Conservation (phyloP, 2,113 vertebrate species). For the Bubalus kerabau region DNA sequence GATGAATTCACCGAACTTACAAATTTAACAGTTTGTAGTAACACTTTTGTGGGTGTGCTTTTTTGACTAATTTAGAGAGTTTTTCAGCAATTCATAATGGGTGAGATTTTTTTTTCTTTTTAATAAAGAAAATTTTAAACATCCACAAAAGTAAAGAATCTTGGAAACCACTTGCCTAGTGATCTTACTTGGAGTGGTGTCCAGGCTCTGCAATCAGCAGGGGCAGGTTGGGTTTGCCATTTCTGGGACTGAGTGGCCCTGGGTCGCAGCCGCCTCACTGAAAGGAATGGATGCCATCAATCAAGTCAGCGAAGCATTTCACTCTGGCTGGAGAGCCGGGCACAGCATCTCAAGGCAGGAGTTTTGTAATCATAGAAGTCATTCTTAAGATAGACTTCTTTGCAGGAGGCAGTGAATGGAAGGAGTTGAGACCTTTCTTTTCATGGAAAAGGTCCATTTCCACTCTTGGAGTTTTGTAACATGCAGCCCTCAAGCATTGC, state of each 20-base stretch:
- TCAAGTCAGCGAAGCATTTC: neutral
- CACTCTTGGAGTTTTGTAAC: neutral
- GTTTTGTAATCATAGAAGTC: neutral
- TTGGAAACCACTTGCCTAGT: neutral
- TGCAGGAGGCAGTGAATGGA: neutral
- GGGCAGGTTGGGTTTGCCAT: neutral
- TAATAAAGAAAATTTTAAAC: slow-evolving; percentile 9
- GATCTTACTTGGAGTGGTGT: neutral
- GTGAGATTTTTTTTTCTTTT: neutral
- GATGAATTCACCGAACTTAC: neutral
- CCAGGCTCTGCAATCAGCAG: neutral
- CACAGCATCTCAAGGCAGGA: neutral
- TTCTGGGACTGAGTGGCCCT: neutral
- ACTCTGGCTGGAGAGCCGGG: neutral
- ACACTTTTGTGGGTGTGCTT: neutral
- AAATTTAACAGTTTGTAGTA: neutral
- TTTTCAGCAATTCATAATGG: neutral
- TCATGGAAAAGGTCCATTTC: neutral
- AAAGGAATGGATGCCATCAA: neutral
- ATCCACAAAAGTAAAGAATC: neutral
- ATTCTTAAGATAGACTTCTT: neutral
- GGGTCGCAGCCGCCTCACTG: neutral
- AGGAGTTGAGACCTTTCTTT: neutral
- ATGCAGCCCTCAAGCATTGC: neutral
- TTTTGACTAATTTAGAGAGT: neutral